Base-by-base conservation (phyloP, 92 coral and sea anemone species). In the Zoanthus sansibaricus region DNA sequence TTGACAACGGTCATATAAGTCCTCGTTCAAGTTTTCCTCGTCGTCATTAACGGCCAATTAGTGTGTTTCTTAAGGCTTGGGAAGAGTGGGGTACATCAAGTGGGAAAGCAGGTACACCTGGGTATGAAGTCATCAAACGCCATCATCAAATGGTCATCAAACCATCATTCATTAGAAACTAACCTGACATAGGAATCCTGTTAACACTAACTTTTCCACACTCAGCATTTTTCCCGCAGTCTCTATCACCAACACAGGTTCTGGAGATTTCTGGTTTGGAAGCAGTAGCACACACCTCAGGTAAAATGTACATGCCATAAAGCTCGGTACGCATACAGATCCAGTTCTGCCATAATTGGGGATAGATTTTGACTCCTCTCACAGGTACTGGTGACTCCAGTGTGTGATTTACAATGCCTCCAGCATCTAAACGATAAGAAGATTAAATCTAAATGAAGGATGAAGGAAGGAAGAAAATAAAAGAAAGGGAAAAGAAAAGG, bases 161-260 rank as follows among this genome's bases (percentile, higher is more conserved):
- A 25, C 25, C 25, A 25, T 25, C 25, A 25, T 25, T 25, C 25
- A 16, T 42, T 42, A 72, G 73, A 18, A 15, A 88, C 89, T 21
- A 56, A 92, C 95, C 96, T 84, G 72, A 61, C 56, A 87, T 91
- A 37, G 82, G 76, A 69, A 91, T 72, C 45, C 79, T 89, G 71
- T 64, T 75, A 46, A 52, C 62, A 30, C 67, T 80, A 58, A 88
- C 80, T 76, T 71, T 83, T 61, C 85, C 80, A 48, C 99, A 96
- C 4, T 88, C 91, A 9, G 99, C 99, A 90, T 93, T 96, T 31
- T 55, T 80, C 30, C 99, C 94, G 49, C 99, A 97, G 76, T 97
- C 90, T 76, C 94, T 92, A 46, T 91, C 88, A 9, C 99, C 99
- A 12, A 61, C 82, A 87, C 99, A 97, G 1, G 83, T 44, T 66